Evolutionary conservation across 2,113 vertebrate species (phyloP).

Genomic region (Raja brachyura): DNA sequence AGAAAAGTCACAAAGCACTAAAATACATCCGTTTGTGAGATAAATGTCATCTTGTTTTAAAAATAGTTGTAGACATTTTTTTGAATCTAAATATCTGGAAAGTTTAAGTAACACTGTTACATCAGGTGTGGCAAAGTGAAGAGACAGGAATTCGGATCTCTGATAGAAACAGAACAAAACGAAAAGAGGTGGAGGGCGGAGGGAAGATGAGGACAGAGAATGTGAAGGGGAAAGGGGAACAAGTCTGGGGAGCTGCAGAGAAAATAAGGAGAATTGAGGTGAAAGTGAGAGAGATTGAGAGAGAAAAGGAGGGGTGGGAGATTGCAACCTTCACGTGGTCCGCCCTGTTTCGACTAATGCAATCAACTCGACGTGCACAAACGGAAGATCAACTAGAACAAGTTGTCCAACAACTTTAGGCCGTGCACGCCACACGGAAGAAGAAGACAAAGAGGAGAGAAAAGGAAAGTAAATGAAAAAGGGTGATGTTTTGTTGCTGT

Average conservation of each 20-base stretch:
- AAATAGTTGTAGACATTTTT: slow-evolving; percentile 31
- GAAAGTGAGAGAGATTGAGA: not conserved
- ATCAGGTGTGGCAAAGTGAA: not conserved
- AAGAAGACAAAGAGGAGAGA: too few species aligned
- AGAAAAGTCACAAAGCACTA: slow-evolving; percentile 34
- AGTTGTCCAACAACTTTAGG: too few species aligned
- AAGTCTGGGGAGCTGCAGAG: not conserved
- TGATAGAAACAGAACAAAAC: not conserved
- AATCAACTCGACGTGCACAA: too few species aligned
- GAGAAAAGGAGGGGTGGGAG: too few species aligned
- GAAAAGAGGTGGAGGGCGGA: not conserved
- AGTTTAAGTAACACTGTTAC: slow-evolving; percentile 47
- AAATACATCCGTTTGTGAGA: slow-evolving; percentile 15
- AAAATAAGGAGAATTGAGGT: not conserved
- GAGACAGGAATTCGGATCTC: not conserved
- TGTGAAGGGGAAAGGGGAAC: not conserved
- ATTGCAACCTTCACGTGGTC: too few species aligned
- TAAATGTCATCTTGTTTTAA: not conserved
- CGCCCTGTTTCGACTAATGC: too few species aligned
- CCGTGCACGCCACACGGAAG: too few species aligned
- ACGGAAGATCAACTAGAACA: too few species aligned
- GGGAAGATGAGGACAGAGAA: not conserved
- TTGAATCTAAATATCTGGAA: slow-evolving; percentile 35
- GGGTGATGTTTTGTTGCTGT: not conserved
- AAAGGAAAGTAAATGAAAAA: not conserved